A percentile compares a stretch with the other conserved stretches of the same genome.
These are phyloP conservation scores for Misgurnus anguillicaudatus DNA, from an alignment of 2,113 vertebrate genomes.

Conservation along the genomic window DNA sequence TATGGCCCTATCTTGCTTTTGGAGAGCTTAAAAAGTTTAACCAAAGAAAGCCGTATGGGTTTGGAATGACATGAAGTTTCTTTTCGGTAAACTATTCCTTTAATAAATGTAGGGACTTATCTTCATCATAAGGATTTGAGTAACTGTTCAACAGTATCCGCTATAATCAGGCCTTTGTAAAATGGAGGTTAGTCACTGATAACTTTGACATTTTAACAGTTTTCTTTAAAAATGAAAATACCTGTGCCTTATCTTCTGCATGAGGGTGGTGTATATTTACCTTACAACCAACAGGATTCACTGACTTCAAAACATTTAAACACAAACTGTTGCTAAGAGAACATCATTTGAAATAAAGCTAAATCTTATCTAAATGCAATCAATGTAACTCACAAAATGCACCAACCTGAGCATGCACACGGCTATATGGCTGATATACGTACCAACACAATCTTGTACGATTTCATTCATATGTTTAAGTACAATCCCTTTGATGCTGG, in stretches of 20 bases:
- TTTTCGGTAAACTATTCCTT: slow-evolving; percentile 9
- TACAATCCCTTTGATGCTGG: too few relatives aligned
- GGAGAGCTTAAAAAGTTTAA: not conserved
- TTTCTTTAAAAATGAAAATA: slow-evolving; percentile 12
- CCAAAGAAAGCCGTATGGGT: not conserved
- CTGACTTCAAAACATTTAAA: not conserved
- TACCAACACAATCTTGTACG: too few relatives aligned
- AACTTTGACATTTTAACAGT: slow-evolving; percentile 11
- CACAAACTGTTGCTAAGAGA: not conserved
- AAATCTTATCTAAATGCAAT: slow-evolving; percentile 1
- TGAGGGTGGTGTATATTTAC: slow-evolving; percentile 20
- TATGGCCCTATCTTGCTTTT: too few relatives aligned
- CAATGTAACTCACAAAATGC: not conserved
- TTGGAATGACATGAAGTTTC: not conserved
- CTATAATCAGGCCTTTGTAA: not conserved
- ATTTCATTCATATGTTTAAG: too few relatives aligned
- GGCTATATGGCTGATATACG: too few relatives aligned
- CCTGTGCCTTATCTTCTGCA: slow-evolving; percentile 36
- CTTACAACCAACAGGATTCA: slow-evolving; percentile 17
- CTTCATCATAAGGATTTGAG: slow-evolving; percentile 3
- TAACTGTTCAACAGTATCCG: not conserved
- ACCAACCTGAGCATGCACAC: too few relatives aligned
- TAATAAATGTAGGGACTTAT: not conserved
- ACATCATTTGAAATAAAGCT: not conserved
- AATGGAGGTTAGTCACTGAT: not conserved